Conservation (phyloP, 2,797 vertebrate species). For the Malacoctenus gilli region DNA sequence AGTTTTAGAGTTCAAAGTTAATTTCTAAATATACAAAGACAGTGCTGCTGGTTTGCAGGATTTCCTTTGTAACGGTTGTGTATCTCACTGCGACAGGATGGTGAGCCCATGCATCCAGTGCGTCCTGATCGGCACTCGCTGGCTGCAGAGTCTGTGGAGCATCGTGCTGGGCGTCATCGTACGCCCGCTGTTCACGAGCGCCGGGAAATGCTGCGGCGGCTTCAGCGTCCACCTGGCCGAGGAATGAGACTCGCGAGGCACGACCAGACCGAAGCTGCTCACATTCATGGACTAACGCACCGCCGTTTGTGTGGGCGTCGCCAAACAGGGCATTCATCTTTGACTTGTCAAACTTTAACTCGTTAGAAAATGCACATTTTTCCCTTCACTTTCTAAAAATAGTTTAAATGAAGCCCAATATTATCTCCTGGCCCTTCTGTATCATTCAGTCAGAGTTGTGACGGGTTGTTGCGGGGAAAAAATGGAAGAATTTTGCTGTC, state of each 20-base stretch:
- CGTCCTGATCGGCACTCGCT: constrained; percentile 66
- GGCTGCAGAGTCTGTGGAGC: constrained; percentile 78
- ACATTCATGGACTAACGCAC: constrained; percentile 1
- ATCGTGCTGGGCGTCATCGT: constrained; percentile 70
- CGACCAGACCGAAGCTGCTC: constrained; percentile 8
- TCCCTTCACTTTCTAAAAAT: no score
- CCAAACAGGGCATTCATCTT: background rate
- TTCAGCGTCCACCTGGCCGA: constrained; percentile 74
- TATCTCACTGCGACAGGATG: constrained; percentile 68
- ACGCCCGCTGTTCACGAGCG: constrained; percentile 71
- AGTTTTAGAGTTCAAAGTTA: no score
- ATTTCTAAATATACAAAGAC: no score
- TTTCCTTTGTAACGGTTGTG: background rate
- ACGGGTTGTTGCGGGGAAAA: no score
- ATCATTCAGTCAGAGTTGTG: no score
- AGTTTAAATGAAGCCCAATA: no score
- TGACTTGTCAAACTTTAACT: background rate
- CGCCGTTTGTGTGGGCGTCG: constrained; percentile 16
- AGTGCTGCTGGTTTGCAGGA: background rate
- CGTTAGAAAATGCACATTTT: no score
- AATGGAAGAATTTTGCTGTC: background rate
- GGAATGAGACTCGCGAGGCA: constrained; percentile 62
- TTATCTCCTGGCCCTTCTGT: no score
- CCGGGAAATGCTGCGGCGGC: constrained; percentile 72
- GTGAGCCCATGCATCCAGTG: constrained; percentile 75